Conservation (phyloP, 2,797 vertebrate genomes). For the Orientallactaga sibirica region DNA sequence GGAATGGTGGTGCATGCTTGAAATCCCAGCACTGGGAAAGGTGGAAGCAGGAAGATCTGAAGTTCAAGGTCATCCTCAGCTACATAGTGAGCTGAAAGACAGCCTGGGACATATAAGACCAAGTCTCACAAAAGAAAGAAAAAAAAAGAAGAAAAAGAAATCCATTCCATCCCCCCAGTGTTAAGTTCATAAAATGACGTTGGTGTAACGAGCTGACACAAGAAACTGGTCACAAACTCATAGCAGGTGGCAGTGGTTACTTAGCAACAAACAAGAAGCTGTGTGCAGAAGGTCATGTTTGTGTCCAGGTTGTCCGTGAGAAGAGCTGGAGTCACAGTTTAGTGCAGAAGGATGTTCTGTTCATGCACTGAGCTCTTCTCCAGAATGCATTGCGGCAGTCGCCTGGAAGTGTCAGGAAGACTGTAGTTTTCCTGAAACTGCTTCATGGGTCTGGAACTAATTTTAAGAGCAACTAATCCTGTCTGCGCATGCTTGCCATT, state of each 20-base stretch:
- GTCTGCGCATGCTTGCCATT: background rate
- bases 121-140: too few species aligned
- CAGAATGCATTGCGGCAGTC: background rate
- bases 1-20: too few species aligned
- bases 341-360: background rate
- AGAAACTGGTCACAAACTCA: conserved; percentile 74
- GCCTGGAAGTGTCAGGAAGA: background rate
- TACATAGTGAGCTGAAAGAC: too few species aligned
- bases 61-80: too few species aligned
- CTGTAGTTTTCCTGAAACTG: background rate
- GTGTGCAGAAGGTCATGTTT: conserved; percentile 73
- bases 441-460: background rate
- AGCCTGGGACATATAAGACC: too few species aligned
- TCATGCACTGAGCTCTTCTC: background rate
- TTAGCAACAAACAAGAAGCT: conserved; percentile 86
- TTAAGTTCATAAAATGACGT: conserved; percentile 71
- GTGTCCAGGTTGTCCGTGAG: conserved; percentile 51
- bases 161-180: conserved; percentile 20
- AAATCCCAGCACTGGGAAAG: too few species aligned
- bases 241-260: conserved; percentile 84
- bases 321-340: background rate
- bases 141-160: too few species aligned
- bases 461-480: conserved; percentile 26
- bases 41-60: too few species aligned
- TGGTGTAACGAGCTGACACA: conserved; percentile 68